Evolutionary conservation across 2,113 vertebrate genomes (phyloP).

Genomic region (Sminthopsis crassicaudata): DNA sequence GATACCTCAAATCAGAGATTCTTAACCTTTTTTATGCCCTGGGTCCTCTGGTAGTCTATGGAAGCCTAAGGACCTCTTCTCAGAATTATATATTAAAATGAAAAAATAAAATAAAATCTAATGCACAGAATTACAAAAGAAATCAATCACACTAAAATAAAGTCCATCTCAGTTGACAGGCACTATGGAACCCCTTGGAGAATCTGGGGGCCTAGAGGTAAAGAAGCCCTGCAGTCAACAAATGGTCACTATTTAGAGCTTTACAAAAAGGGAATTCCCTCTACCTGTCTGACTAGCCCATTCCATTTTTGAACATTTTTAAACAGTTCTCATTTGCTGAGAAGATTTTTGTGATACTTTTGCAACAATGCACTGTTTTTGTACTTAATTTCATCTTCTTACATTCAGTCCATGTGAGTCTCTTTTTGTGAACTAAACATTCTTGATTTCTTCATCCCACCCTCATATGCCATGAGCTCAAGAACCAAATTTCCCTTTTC

Average conservation of each 20-base stretch:
- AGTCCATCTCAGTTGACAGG: background rate
- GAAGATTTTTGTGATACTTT: background rate
- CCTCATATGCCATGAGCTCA: background rate
- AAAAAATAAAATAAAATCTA: background rate
- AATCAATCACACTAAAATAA: background rate
- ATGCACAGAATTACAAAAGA: background rate
- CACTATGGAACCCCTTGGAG: background rate
- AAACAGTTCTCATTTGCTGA: background rate
- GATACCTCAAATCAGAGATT: background rate
- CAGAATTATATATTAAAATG: background rate
- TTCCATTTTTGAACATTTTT: background rate
- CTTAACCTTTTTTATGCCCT: background rate
- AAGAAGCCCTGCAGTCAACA: background rate
- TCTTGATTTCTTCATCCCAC: background rate
- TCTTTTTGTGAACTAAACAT: background rate
- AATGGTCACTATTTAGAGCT: background rate
- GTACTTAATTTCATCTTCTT: background rate
- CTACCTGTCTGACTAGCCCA: background rate
- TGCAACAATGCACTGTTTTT: background rate
- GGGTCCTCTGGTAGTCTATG: background rate
- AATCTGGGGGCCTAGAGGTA: background rate
- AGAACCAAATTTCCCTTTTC: background rate
- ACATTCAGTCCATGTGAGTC: background rate
- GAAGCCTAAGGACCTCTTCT: background rate
- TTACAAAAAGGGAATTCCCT: background rate